Base-by-base conservation (phyloP, 2,888 invertebrate species). In the Gnatocerus cornutus region DNA sequence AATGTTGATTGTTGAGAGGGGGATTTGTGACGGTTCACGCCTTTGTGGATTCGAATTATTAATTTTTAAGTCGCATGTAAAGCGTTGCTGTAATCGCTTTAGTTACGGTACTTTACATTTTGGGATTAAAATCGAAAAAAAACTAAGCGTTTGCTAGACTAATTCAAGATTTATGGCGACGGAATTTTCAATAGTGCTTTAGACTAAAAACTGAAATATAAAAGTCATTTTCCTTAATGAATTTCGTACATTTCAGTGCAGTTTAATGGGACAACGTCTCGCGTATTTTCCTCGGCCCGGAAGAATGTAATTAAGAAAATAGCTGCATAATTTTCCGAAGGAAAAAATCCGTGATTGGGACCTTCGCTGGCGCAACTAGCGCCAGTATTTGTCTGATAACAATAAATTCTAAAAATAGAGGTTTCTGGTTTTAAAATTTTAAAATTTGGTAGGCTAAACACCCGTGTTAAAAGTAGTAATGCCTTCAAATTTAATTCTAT, bases 301-400 rank as follows among this genome's bases (percentile, higher is more conserved):
- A 21, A 9, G 37, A 58, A 58, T 41, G 58, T 29, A 58, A 58
- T 58, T 58, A 58, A 45, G 39, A 13, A 10, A 14, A 52, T 52
- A 30, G 52, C 52, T 33, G 33, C 52, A 33, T 52, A 30, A n/a
- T n/a, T n/a, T n/a, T n/a, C n/a, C n/a, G n/a, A n/a, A n/a, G n/a
- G n/a, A n/a, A n/a, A n/a, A n/a, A n/a, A n/a, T n/a, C n/a, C n/a
- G n/a, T n/a, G 33, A 7, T 33, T 2, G 7, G 6, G 6, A 33
- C 2, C 6, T 7, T 7, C n/a, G 6, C 7, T 2, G 1, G 46
- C 46, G 14, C 12, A 21, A n/a, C 3, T 21, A n/a, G 46, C 27
- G 58, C 6, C 39, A 39, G 55, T 58, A 33, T 64, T 67, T 68
- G 72, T 71, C 68, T 73, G 74, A 74, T 74, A 68, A 67, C 53